Evolutionary conservation across 2,797 vertebrate species (phyloP).

Genomic region (Enteromius unitaeniatus): DNA sequence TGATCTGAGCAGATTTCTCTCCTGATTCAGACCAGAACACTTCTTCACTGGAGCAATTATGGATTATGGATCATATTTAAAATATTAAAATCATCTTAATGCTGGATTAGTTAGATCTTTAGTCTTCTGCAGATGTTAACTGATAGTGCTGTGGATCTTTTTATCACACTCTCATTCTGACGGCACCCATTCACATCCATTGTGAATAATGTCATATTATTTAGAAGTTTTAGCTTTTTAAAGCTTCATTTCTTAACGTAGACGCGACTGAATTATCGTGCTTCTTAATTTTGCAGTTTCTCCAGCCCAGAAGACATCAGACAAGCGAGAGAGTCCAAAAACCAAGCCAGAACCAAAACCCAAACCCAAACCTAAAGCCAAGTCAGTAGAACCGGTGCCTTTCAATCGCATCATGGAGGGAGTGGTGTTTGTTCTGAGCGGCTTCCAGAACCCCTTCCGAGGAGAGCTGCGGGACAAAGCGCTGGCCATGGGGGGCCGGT

Average conservation of each 20-base stretch:
- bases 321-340: constrained; percentile 66
- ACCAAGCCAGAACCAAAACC: constrained; percentile 58
- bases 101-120: neutral
- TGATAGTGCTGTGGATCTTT: neutral
- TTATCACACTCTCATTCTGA: neutral
- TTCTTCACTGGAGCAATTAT: too few relatives aligned
- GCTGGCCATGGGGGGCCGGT: constrained; percentile 88
- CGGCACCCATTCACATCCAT: constrained; percentile 1
- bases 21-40: too few relatives aligned
- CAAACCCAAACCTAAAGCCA: constrained; percentile 59
- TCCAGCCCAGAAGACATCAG: constrained; percentile 65
- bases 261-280: neutral
- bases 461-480: constrained; percentile 90
- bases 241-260: too few relatives aligned
- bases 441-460: constrained; percentile 92
- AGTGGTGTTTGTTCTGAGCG: constrained; percentile 89
- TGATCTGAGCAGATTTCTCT: too few relatives aligned
- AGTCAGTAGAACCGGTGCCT: constrained; percentile 66
- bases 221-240: neutral
- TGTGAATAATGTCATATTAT: neutral
- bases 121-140: neutral
- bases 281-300: constrained; percentile 55
- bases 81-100: too few relatives aligned
- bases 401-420: constrained; percentile 82
- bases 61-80: too few relatives aligned